Evolutionary conservation across 2,113 vertebrate genomes (phyloP), one percentile per base, ranked within the genome.

Genomic region (Carassius auratus): DNA sequence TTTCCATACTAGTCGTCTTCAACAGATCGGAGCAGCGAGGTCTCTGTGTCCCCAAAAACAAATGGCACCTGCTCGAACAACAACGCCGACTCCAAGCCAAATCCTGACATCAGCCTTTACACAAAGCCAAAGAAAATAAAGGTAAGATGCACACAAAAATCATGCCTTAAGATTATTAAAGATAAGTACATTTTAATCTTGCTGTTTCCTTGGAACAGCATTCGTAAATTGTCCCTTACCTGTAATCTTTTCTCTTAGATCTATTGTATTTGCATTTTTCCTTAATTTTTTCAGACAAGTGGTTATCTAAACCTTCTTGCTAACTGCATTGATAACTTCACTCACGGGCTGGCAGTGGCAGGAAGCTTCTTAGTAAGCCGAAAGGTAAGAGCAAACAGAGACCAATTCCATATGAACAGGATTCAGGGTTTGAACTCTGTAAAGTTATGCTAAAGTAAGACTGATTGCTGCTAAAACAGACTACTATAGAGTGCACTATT

Each of bases 241-340:
- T 68, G 5, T 73, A 42, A 21, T 42, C 36, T 42, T 38, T 14
- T 50, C n/a, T 76, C n/a, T 26, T 76, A 6, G 33, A 19, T 42
- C 8, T 42, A 42, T 42, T 42, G 42, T 42, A 8, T 42, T 8
- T 42, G 42, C 45, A 12, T 13, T 45, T 2, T 30, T 76, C 23
- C 73, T 75, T 83, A 76, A 57, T 91, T 23, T 89, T 0, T 57
- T 42, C 93, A 99, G 98, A 97, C 96, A 14, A 97, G 97, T 71
- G 98, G 98, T 88, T 99, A 99, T 92, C 94, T 99, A 90, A 99
- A 99, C 91, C 94, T 99, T 12, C 92, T 99, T 89, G 98, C 98
- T 82, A 99, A 99, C 93, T 97, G 97, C 89, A 97, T 99, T 50
- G 98, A 99, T 92, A 99, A 99, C 94, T 99, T 99, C 92, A 99